Conservation (phyloP, 2,113 vertebrate genomes). For the Pituophis catenifer region DNA sequence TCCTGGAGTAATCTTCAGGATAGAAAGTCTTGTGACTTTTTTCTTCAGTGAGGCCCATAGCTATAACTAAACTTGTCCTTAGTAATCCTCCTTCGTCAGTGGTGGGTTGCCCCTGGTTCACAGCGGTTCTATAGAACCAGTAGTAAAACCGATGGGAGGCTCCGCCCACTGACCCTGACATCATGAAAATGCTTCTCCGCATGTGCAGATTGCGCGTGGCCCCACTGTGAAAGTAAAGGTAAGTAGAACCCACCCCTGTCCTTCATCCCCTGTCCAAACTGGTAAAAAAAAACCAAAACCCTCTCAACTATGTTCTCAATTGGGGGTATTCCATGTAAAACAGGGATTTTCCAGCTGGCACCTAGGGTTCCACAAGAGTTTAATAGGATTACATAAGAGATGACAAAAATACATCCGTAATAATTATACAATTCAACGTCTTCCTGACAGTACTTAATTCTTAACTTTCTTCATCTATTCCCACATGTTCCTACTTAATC, state of each 20-base stretch:
- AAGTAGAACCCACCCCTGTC: neutral
- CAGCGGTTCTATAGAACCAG: too few relatives aligned
- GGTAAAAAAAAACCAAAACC: neutral
- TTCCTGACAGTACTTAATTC: too few relatives aligned
- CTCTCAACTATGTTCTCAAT: neutral
- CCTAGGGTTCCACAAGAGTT: neutral
- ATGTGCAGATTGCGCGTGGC: too few relatives aligned
- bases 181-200: too few relatives aligned
- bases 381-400: neutral
- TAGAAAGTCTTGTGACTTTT: neutral
- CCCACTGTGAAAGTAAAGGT: too few relatives aligned
- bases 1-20: neutral
- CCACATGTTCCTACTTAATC: too few relatives aligned
- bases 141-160: too few relatives aligned
- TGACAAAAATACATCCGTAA: neutral
- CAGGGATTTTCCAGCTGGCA: neutral
- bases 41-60: neutral
- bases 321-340: neutral
- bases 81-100: neutral
- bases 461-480: too few relatives aligned
- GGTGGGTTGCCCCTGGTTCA: too few relatives aligned
- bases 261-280: neutral
- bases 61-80: neutral
- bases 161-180: too few relatives aligned
- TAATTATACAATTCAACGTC: too few relatives aligned